phyloP scores from a whole-genome alignment of 2,797 vertebrate genomes.

The Muscicapa comitata region DNA sequence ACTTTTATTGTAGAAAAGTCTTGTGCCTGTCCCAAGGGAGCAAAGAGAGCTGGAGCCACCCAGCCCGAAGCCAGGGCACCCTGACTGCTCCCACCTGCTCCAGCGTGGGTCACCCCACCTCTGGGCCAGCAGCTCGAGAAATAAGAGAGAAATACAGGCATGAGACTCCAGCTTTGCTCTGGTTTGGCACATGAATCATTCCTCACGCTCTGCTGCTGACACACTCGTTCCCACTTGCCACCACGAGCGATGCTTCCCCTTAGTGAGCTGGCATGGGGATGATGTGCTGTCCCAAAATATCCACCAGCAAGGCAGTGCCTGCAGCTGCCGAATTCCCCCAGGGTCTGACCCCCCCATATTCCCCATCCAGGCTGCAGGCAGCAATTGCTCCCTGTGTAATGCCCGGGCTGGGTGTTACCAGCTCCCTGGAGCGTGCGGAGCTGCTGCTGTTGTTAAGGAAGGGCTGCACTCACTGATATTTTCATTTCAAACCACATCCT shows the following conservation, averaged over 20 bases:
- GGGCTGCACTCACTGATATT: neutral
- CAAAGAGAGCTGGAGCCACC: neutral
- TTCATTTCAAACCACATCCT: constrained; percentile 57
- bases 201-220: neutral
- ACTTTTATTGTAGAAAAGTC: neutral
- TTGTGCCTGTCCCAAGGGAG: neutral
- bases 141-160: neutral
- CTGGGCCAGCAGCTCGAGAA: neutral
- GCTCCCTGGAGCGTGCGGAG: rapidly evolving
- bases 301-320: neutral
- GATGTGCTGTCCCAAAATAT: neutral
- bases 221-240: neutral
- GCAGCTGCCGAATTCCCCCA: rapidly evolving
- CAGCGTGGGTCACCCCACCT: neutral
- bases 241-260: neutral
- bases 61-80: neutral
- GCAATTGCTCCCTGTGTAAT: rapidly evolving
- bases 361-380: neutral
- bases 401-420: neutral
- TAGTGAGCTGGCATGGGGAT: neutral
- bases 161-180: neutral
- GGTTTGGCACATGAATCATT: constrained; percentile 17
- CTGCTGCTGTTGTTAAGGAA: neutral
- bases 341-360: rapidly evolving
- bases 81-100: neutral